A percentile compares a stretch with the other conserved stretches of the same genome.
phyloP scores from a whole-genome alignment of 2,888 invertebrate genomes.

The Siphlonurus alternatus region DNA sequence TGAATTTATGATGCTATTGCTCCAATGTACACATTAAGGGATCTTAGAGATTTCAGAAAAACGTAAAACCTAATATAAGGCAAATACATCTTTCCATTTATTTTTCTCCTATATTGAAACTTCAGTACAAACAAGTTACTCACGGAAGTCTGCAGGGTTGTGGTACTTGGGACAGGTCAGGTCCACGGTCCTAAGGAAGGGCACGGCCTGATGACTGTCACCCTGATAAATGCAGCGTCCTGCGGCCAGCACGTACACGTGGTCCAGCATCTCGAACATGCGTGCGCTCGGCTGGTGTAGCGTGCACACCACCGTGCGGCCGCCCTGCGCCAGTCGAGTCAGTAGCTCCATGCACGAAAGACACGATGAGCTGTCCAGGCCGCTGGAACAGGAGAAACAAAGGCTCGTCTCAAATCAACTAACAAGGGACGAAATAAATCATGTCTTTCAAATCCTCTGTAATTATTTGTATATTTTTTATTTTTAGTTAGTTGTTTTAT shows the following conservation, averaged over 20 bases:
- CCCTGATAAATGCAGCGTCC: slow-evolving; percentile 40
- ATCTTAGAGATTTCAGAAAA: too few species aligned
- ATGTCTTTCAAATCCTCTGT: not conserved
- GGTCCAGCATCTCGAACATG: slow-evolving; percentile 37
- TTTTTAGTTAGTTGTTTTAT: too few species aligned
- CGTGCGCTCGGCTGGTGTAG: slow-evolving; percentile 42
- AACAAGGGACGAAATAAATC: not conserved
- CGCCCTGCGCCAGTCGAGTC: slow-evolving; percentile 31
- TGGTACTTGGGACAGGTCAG: slow-evolving; percentile 39
- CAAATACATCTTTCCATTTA: too few species aligned
- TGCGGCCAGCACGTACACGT: slow-evolving; percentile 37
- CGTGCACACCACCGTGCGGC: slow-evolving; percentile 38
- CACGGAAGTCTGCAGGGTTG: slow-evolving; percentile 43
- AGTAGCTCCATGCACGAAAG: slow-evolving; percentile 33
- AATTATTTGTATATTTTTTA: not conserved
- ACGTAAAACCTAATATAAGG: too few species aligned
- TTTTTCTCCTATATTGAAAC: too few species aligned
- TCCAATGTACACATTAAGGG: too few species aligned
- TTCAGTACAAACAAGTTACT: too few species aligned
- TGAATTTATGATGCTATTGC: too few species aligned
- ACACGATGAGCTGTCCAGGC: slow-evolving; percentile 36
- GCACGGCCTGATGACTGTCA: slow-evolving; percentile 29
- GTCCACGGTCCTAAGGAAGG: slow-evolving; percentile 32
- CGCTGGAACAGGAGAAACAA: slow-evolving; percentile 30
- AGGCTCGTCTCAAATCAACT: too few species aligned